These are phyloP conservation scores for Esox masquinongy DNA, from an alignment of 2,797 vertebrate genomes.

Conservation along the genomic window DNA sequence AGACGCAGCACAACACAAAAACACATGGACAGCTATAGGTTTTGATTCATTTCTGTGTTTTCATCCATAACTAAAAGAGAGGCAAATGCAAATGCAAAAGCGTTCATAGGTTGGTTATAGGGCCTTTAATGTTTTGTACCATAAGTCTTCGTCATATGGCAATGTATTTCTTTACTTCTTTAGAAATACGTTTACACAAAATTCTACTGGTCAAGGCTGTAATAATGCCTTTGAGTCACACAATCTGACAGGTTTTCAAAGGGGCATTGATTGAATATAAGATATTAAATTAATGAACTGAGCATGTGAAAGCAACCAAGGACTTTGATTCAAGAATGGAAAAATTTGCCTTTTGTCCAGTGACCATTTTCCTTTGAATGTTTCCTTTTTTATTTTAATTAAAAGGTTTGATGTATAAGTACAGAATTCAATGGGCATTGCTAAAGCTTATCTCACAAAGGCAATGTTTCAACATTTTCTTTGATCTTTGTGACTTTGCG, in stretches of 20 bases:
- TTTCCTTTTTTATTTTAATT: constrained; percentile 64
- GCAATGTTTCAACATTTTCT: constrained; percentile 37
- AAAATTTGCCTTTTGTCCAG: constrained; percentile 70
- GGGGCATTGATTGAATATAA: constrained; percentile 68
- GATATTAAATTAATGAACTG: constrained; percentile 75
- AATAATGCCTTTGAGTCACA: constrained; percentile 63
- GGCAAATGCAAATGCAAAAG: constrained; percentile 44
- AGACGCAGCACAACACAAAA: not conserved
- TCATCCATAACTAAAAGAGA: constrained; percentile 15
- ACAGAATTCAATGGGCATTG: constrained; percentile 59
- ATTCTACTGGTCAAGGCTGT: constrained; percentile 68
- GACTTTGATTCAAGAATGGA: constrained; percentile 63
- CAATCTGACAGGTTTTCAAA: constrained; percentile 67
- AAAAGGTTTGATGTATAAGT: constrained; percentile 54
- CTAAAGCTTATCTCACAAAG: constrained; percentile 52
- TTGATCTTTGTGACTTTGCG: constrained; percentile 47
- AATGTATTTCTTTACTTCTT: constrained; percentile 63
- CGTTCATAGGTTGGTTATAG: constrained; percentile 50
- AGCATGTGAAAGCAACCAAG: constrained; percentile 71
- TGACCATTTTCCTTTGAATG: constrained; percentile 58
- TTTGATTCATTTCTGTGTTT: constrained; percentile 4
- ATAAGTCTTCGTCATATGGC: constrained; percentile 32
- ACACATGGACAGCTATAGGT: not conserved
- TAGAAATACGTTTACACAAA: constrained; percentile 46
- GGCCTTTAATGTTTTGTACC: constrained; percentile 18